A percentile compares a stretch with the other conserved stretches of the same genome.
phyloP scores from a whole-genome alignment of 2,113 vertebrate genomes.

The Salvelinus alpinus region DNA sequence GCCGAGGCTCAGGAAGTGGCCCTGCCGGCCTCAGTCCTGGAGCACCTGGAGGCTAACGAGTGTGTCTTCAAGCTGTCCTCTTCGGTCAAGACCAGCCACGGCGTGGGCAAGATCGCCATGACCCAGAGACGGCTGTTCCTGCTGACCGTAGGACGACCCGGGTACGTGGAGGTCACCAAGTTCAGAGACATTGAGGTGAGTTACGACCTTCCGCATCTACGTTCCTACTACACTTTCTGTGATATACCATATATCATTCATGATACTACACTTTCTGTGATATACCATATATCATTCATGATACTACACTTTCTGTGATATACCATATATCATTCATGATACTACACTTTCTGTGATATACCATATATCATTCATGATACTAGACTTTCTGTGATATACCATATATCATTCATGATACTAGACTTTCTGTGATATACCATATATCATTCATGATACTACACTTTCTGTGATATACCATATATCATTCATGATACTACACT shows the following conservation, averaged over 20 bases:
- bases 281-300: background rate
- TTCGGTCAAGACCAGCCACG: constrained; percentile 89
- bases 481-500: no score
- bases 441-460: no score
- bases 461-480: background rate
- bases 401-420: background rate
- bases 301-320: no score
- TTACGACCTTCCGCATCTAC: background rate
- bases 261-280: background rate
- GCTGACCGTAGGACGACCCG: constrained; percentile 82
- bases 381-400: background rate
- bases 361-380: background rate
- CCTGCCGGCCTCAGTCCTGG: constrained; percentile 77
- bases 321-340: no score
- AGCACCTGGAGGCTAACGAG: constrained; percentile 85
- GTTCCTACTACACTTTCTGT: background rate
- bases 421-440: background rate
- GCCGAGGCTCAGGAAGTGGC: constrained; percentile 88
- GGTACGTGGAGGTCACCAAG: constrained; percentile 86
- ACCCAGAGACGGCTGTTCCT: constrained; percentile 94
- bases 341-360: background rate
- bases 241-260: background rate
- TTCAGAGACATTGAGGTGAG: constrained; percentile 91
- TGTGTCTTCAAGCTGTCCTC: constrained; percentile 93
- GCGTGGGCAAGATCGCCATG: constrained; percentile 95